Evolutionary conservation across 2,113 vertebrate genomes (phyloP).

Genomic region (Triplophysa siluroides): DNA sequence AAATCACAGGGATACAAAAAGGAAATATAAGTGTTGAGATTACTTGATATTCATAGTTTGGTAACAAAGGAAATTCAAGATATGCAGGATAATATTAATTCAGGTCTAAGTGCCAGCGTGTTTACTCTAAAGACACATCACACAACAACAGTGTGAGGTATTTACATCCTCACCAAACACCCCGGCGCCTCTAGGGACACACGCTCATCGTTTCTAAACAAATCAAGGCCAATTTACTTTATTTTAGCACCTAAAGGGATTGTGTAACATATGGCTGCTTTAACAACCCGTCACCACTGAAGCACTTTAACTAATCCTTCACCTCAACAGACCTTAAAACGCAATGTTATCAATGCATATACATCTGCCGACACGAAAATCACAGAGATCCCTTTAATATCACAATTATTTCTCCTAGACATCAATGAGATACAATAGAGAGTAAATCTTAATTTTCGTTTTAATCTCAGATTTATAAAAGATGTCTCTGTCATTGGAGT

Average conservation of each 20-base stretch:
- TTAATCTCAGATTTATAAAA: no score
- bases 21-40: neutral
- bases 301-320: neutral
- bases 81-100: neutral
- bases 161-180: slow-evolving; percentile 30
- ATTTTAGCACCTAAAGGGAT: neutral
- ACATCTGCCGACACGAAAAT: no score
- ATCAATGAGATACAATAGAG: no score
- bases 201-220: slow-evolving; percentile 10
- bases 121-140: slow-evolving; percentile 16
- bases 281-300: neutral
- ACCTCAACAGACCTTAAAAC: no score
- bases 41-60: neutral
- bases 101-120: slow-evolving; percentile 3
- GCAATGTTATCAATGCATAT: no score
- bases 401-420: no score
- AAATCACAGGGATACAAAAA: no score
- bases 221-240: slow-evolving; percentile 10
- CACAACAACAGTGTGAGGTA: neutral
- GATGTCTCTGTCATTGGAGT: no score
- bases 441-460: no score
- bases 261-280: neutral
- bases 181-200: neutral
- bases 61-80: neutral
- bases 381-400: no score